phyloP scores from a whole-genome alignment of 2,113 vertebrate species.

The Nycticorax nycticorax region DNA sequence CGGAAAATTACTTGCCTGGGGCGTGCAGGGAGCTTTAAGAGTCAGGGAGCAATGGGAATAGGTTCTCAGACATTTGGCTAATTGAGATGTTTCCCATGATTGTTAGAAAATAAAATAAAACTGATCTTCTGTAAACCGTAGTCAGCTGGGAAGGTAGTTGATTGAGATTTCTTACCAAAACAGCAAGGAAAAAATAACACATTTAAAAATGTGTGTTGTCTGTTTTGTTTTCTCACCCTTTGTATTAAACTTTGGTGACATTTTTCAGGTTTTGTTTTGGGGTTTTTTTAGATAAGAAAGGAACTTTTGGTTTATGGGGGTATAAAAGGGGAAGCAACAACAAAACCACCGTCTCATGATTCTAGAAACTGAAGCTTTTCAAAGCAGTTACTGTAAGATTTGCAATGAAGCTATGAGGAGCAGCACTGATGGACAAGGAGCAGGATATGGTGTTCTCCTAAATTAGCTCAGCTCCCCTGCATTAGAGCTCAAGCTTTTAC shows the following conservation, averaged over 20 bases:
- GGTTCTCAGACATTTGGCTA: neutral
- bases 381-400: neutral
- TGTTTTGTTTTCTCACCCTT: neutral
- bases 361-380: neutral
- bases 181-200: neutral
- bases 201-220: fast-evolving
- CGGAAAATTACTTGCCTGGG: neutral
- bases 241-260: neutral
- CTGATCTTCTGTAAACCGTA: neutral
- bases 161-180: neutral
- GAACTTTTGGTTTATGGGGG: neutral
- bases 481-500: neutral
- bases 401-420: neutral
- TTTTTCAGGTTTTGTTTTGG: neutral
- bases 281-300: neutral
- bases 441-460: neutral
- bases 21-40: neutral
- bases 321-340: neutral
- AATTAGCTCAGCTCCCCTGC: neutral
- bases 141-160: neutral
- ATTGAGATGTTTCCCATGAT: neutral
- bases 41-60: neutral
- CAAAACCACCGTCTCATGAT: neutral
- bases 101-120: neutral
- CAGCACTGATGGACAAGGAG: neutral